phyloP scores from a whole-genome alignment of 2,797 vertebrate species.

The Scyliorhinus canicula region DNA sequence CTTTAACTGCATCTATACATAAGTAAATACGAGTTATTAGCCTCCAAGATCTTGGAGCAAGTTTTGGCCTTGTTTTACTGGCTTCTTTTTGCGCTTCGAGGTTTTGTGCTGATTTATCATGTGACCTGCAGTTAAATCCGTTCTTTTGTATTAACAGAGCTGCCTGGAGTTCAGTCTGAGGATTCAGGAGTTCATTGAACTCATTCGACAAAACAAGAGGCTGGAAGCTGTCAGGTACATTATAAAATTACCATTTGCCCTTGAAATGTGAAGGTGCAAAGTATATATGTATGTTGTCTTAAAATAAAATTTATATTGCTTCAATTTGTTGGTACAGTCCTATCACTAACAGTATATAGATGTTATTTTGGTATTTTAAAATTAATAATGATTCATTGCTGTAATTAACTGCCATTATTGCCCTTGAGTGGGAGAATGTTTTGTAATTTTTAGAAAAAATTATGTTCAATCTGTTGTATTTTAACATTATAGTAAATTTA shows the following conservation, averaged over 20 bases:
- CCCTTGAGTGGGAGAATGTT: not conserved
- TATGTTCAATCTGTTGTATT: not conserved
- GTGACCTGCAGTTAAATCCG: not conserved
- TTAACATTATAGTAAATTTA: not conserved
- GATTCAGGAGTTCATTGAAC: slow-evolving; percentile 99
- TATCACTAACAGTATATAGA: not conserved
- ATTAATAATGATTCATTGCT: not conserved
- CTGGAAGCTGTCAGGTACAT: slow-evolving; percentile 93
- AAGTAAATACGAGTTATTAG: not conserved
- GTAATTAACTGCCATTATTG: not conserved
- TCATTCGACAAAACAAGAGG: slow-evolving; percentile 97
- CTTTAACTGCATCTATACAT: no score
- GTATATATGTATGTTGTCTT: not conserved
- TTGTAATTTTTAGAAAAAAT: not conserved
- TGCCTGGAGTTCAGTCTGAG: slow-evolving; percentile 98
- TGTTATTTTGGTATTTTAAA: not conserved
- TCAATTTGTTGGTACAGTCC: not conserved
- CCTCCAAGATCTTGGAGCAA: not conserved
- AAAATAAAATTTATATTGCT: not conserved
- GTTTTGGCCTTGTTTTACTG: not conserved
- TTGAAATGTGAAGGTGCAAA: not conserved
- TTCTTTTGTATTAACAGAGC: slow-evolving; percentile 67
- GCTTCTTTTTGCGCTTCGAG: no score
- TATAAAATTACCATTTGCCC: not conserved
- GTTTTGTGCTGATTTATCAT: not conserved